Percentiles rank a stretch among this genome's conserved stretches.
Evolutionary conservation across 2,113 vertebrate genomes (phyloP).

Genomic region (Marmota monax): DNA sequence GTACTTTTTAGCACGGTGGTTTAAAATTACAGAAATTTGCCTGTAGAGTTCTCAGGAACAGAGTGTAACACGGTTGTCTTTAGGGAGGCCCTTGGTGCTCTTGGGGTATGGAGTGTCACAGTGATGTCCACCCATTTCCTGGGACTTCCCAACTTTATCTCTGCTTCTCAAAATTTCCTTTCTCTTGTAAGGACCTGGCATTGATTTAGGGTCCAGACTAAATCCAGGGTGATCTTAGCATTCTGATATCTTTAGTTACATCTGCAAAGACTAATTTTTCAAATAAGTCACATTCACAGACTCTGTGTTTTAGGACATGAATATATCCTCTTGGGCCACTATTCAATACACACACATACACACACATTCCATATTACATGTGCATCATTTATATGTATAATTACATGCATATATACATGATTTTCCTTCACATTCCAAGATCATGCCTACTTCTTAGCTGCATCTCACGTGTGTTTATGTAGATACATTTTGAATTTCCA

Average conservation of each 20-base stretch:
- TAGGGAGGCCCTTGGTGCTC: accelerated
- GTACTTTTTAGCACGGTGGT: too few species aligned
- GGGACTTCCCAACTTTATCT: background rate
- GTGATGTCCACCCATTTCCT: too few species aligned
- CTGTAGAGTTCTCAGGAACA: background rate
- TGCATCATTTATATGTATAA: too few species aligned
- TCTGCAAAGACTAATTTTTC: background rate
- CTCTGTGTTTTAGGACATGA: background rate
- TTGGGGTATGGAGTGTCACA: accelerated
- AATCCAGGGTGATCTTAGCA: background rate
- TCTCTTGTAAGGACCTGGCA: background rate
- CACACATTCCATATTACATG: background rate
- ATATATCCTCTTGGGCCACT: background rate
- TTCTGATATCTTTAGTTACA: background rate
- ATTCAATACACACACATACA: too few species aligned
- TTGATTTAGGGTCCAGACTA: background rate
- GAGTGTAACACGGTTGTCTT: too few species aligned
- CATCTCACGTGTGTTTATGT: accelerated
- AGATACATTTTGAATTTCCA: background rate
- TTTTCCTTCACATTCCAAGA: background rate
- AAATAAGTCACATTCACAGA: background rate
- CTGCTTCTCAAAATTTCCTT: background rate
- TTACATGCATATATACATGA: background rate
- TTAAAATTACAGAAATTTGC: too few species aligned
- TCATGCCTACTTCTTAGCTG: background rate